phyloP scores from a whole-genome alignment of 2,888 invertebrate species.

The Coelopa pilipes region DNA sequence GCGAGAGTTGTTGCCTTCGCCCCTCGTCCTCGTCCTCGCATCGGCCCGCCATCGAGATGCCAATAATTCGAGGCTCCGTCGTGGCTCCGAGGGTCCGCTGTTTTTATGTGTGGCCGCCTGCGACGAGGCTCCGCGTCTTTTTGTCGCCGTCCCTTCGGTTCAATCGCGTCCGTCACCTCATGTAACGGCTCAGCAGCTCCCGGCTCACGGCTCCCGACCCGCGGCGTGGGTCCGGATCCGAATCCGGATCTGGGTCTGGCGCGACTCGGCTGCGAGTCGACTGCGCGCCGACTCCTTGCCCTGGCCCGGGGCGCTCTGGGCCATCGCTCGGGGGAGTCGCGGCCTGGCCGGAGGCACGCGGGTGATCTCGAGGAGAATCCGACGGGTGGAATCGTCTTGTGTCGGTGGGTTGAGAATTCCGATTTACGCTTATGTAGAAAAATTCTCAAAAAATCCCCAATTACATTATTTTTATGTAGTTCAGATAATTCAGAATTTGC shows the following conservation, averaged over 20 bases:
- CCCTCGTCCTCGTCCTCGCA: no score
- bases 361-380: neutral
- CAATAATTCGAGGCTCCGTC: no score
- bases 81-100: no score
- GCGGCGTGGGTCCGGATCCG: no score
- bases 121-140: neutral
- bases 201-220: neutral
- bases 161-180: constrained; percentile 16
- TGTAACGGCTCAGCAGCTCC: constrained; percentile 18
- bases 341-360: no score
- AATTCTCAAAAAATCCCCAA: neutral
- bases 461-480: neutral
- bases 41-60: no score
- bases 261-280: neutral
- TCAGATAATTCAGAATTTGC: neutral
- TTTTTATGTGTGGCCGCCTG: neutral
- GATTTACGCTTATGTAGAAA: neutral
- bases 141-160: constrained; percentile 1
- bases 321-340: no score
- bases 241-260: neutral
- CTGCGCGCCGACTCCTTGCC: no score
- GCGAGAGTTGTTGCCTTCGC: constrained; percentile 8
- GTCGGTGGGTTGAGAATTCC: neutral
- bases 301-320: no score
- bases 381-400: neutral